Base-by-base conservation (phyloP, 2,797 vertebrate genomes). In the Siniperca scherzeri region DNA sequence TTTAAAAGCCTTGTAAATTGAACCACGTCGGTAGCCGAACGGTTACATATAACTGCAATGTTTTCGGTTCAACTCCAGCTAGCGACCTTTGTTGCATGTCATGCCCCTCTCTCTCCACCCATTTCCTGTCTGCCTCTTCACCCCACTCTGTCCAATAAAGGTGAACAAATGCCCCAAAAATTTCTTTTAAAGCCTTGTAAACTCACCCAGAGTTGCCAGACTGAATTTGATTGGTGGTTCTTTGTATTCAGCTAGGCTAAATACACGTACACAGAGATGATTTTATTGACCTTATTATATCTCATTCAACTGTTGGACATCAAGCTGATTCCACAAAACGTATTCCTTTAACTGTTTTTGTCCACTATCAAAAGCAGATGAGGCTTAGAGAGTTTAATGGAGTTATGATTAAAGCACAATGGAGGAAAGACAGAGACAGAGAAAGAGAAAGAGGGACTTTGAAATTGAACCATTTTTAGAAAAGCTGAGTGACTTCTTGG, bases 381-480 rank as follows among this genome's bases (percentile, higher is more conserved):
- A 72, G 9, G 33, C 36, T 60, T 42, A n/a, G 8, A 42, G 52
- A 80, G 25, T 55, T 53, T n/a, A 25, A 68, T 36, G 10, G 3
- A 74, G 48, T 61, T 53, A 69, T 75, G 27, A 61, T 52, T 38
- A 16, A 30, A 50, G 25, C 44, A 57, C 33, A 50, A 25, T 9
- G 7, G 10, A 42, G 8, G 7, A 42, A 21, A 42, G 16, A 38
- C 1, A 27, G 17, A 12, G 38, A 46, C 11, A 27, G 16, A 25
- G 16, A 74, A 30, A 30, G 30, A 30, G 30, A 30, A 30, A 30
- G 64, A 38, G 42, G 38, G 6, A 68, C 9, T 13, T 6, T 33
- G 50, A 38, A 25, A 65, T 5, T 3, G 10, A 19, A 55, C 7
- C 16, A 53, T 19, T 62, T 69, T 21, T 36, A 17, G 36, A 48